phyloP scores from a whole-genome alignment of 1,140 invertebrate genomes.

The Popillia japonica region DNA sequence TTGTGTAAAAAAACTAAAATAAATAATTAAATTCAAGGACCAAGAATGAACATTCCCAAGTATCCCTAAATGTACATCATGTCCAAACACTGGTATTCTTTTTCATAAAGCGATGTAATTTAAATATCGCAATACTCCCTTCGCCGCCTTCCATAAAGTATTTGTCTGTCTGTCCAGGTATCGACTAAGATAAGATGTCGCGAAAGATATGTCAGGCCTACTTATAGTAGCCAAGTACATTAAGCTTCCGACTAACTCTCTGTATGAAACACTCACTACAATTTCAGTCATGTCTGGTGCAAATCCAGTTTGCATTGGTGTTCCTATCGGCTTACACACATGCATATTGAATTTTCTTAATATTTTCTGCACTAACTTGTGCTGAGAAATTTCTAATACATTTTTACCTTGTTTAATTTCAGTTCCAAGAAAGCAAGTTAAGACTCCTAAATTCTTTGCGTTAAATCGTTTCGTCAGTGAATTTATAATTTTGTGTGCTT shows the following conservation, averaged over 20 bases:
- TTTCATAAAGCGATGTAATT: too few species aligned
- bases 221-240: not conserved
- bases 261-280: conserved; percentile 42
- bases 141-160: not conserved
- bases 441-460: conserved; percentile 32
- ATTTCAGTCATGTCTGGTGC: conserved; percentile 20
- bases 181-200: not conserved
- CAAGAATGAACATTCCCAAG: too few species aligned
- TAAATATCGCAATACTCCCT: not conserved
- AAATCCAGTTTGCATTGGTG: conserved; percentile 38
- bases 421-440: conserved; percentile 45
- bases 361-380: too few species aligned
- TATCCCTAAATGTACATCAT: too few species aligned
- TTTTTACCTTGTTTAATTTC: conserved; percentile 25
- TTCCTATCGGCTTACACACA: conserved; percentile 23
- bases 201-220: not conserved
- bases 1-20: too few species aligned
- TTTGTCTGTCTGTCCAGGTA: not conserved
- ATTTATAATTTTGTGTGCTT: conserved; percentile 23
- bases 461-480: conserved; percentile 42
- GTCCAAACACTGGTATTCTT: too few species aligned
- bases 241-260: not conserved
- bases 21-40: too few species aligned
- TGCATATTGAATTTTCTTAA: conserved; percentile 38
- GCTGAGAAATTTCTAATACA: conserved; percentile 39